Percentiles rank a stretch among this genome's conserved stretches.
These are phyloP conservation scores for Prionace glauca DNA, from an alignment of 2,797 vertebrate genomes.

Conservation along the genomic window DNA sequence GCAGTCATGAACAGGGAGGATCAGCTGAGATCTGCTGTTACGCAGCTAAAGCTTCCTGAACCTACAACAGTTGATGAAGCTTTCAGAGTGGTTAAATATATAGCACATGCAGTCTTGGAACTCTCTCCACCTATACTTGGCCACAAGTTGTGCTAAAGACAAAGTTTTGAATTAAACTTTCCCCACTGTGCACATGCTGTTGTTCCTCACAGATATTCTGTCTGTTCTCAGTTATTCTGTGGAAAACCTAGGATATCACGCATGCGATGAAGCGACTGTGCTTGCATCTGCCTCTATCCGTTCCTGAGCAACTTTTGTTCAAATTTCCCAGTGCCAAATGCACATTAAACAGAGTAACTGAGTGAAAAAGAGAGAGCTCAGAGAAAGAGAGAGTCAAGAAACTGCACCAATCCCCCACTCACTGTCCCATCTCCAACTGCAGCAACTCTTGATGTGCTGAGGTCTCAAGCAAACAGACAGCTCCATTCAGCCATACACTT, in stretches of 20 bases:
- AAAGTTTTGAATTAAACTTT: background rate
- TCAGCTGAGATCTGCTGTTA: background rate
- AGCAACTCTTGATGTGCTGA: background rate
- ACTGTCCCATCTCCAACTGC: no score
- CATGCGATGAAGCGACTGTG: slow-evolving; percentile 12
- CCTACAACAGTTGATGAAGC: background rate
- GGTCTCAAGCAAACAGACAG: background rate
- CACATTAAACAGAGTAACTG: background rate
- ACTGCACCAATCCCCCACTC: background rate
- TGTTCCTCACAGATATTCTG: background rate
- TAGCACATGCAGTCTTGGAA: background rate
- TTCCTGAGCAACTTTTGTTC: background rate
- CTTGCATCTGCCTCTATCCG: background rate
- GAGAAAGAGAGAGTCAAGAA: background rate
- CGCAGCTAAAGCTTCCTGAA: background rate
- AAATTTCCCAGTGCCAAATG: background rate
- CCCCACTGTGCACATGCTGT: background rate
- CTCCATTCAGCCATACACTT: background rate
- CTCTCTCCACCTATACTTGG: background rate
- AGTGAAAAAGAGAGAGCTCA: background rate
- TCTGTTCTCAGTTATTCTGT: background rate
- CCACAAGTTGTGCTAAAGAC: background rate
- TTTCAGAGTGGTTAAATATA: background rate
- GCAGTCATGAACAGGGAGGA: background rate
- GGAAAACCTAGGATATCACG: slow-evolving; percentile 21